phyloP scores from a whole-genome alignment of 2,888 invertebrate species.

The Rhyacophila evoluta region DNA sequence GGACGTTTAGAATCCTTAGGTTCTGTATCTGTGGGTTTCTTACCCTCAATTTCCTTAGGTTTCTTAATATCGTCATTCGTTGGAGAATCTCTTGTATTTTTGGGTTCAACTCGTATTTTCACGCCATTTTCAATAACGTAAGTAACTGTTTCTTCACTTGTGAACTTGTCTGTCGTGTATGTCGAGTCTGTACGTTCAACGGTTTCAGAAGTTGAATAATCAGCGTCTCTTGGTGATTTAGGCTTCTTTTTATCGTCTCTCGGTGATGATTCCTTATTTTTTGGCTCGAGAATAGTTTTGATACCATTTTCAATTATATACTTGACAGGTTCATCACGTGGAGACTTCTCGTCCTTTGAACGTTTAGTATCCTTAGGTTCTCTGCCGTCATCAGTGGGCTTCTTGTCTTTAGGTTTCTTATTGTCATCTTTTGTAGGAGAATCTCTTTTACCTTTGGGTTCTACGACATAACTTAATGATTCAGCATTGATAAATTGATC shows the following conservation, averaged over 20 bases:
- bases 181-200: background rate
- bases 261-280: conserved; percentile 52
- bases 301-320: conserved; percentile 52
- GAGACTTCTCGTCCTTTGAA: conserved; percentile 2
- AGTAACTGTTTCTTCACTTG: background rate
- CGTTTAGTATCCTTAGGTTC: conserved; percentile 14
- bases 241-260: conserved; percentile 22
- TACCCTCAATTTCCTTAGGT: conserved; percentile 20
- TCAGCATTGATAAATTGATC: too few species aligned
- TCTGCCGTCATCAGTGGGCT: background rate
- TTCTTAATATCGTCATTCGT: background rate
- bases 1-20: background rate
- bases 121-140: conserved; percentile 37
- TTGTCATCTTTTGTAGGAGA: background rate
- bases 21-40: conserved; percentile 26
- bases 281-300: conserved; percentile 48
- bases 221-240: background rate
- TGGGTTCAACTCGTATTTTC: conserved; percentile 33
- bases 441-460: background rate
- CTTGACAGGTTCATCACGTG: conserved; percentile 13
- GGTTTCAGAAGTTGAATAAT: background rate
- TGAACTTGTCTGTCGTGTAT: background rate
- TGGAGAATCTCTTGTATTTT: background rate
- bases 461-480: background rate
- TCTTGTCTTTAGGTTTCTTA: conserved; percentile 12